A percentile compares a stretch with the other conserved stretches of the same genome.
Evolutionary conservation across 2,888 invertebrate species (phyloP).

Genomic region (Zeuzera pyrina): DNA sequence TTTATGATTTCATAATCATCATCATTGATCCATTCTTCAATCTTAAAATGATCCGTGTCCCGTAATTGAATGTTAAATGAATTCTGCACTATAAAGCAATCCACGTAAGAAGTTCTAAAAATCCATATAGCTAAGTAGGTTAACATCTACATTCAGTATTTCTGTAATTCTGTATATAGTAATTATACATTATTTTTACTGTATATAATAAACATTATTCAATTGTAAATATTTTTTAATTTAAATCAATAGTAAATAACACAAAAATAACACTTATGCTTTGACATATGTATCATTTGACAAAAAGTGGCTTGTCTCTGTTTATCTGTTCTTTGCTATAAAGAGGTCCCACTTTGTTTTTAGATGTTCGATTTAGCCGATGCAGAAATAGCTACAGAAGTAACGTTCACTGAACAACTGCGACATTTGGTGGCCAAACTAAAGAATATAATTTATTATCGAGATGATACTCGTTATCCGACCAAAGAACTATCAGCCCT

Average conservation of each 20-base stretch:
- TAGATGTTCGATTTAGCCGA: conserved; percentile 81
- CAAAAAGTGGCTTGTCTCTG: no score
- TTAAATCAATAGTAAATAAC: no score
- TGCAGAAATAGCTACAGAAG: conserved; percentile 76
- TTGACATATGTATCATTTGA: no score
- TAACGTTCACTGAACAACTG: conserved; percentile 79
- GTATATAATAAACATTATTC: neutral
- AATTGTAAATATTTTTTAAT: no score
- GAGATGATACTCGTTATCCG: conserved; percentile 53
- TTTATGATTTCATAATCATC: conserved; percentile 33
- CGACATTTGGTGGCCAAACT: conserved; percentile 65
- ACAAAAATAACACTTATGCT: no score
- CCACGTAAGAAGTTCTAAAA: conserved; percentile 11
- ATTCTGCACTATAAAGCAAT: conserved; percentile 18
- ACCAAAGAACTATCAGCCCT: conserved; percentile 71
- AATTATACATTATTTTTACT: neutral
- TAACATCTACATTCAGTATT: conserved; percentile 11
- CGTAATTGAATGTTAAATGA: conserved; percentile 23
- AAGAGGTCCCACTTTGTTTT: no score
- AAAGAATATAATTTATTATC: conserved; percentile 60
- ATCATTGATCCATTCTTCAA: conserved; percentile 27
- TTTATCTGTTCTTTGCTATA: neutral
- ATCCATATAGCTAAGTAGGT: conserved; percentile 17
- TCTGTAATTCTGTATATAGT: neutral
- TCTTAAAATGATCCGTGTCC: conserved; percentile 27